Conservation (phyloP, 1,140 invertebrate genomes). For the Aricia agestis region DNA sequence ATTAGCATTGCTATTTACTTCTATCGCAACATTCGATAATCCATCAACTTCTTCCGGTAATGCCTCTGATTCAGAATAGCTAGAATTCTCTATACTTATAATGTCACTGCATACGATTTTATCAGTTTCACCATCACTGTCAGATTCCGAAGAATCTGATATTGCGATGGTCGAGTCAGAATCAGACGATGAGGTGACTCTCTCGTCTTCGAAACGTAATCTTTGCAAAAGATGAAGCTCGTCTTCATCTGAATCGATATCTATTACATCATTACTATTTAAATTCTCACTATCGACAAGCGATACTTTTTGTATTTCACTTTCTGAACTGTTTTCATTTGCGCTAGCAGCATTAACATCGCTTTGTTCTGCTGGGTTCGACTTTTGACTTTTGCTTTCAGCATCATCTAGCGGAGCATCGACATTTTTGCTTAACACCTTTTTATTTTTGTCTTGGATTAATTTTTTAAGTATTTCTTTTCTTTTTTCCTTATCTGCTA, state of each 20-base stretch:
- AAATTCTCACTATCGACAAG: conserved; percentile 15
- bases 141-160: conserved; percentile 50
- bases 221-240: conserved; percentile 61
- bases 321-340: conserved; percentile 16
- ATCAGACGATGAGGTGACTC: conserved; percentile 42
- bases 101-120: conserved; percentile 39
- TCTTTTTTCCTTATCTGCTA: conserved; percentile 55
- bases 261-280: conserved; percentile 19
- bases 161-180: conserved; percentile 51
- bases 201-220: conserved; percentile 51
- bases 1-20: background rate
- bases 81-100: conserved; percentile 67
- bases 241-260: conserved; percentile 54
- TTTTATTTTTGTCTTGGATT: conserved; percentile 50
- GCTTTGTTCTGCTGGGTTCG: background rate
- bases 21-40: background rate
- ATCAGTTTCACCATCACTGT: conserved; percentile 36
- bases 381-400: conserved; percentile 16
- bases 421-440: background rate
- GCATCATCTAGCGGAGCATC: conserved; percentile 15
- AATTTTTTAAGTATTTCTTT: conserved; percentile 54
- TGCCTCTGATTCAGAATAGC: conserved; percentile 58
- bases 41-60: conserved; percentile 44
- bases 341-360: background rate
- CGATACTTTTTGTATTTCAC: conserved; percentile 21